A percentile compares a stretch with the other conserved stretches of the same genome.
phyloP scores from a whole-genome alignment of 2,797 vertebrate species.

The Eupleurogrammus muticus region DNA sequence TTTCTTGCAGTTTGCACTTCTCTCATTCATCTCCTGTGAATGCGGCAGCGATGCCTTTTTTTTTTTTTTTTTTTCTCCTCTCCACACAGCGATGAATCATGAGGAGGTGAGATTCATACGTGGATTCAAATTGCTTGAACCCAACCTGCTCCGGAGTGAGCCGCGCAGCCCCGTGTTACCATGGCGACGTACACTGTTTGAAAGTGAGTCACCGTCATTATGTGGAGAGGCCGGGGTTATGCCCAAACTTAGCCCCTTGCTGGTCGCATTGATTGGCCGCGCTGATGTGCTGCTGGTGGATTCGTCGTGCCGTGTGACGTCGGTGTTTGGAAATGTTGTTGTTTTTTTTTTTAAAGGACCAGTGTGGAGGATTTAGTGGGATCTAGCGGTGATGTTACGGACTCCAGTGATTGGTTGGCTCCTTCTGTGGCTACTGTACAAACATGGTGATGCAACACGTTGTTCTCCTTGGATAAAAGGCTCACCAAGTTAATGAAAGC shows the following conservation, averaged over 20 bases:
- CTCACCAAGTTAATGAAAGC: too few species aligned
- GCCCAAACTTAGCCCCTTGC: slow-evolving; percentile 11
- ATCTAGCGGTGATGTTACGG: too few species aligned
- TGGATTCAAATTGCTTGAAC: slow-evolving; percentile 43
- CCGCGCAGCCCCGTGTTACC: slow-evolving; percentile 50
- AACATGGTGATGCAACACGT: too few species aligned
- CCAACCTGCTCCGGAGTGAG: slow-evolving; percentile 38
- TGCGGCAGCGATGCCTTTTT: slow-evolving; percentile 9
- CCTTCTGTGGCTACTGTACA: too few species aligned
- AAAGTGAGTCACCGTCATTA: slow-evolving; percentile 52
- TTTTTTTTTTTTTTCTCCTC: slow-evolving; percentile 6
- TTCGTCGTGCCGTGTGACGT: slow-evolving; percentile 9
- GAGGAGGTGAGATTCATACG: slow-evolving; percentile 34
- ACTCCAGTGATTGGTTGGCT: too few species aligned
- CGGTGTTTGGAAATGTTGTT: slow-evolving; percentile 16
- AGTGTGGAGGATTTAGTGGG: too few species aligned
- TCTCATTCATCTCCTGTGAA: slow-evolving; percentile 38
- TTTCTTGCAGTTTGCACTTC: neutral
- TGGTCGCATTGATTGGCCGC: slow-evolving; percentile 2
- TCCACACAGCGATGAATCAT: slow-evolving; percentile 53
- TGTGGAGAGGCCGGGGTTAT: slow-evolving; percentile 29
- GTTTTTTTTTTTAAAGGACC: too few species aligned
- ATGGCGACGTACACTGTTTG: slow-evolving; percentile 50
- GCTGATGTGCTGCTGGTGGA: slow-evolving; percentile 1
- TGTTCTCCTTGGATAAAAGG: too few species aligned